phyloP scores from a whole-genome alignment of 1,140 invertebrate species.

The Arctopsyche grandis region DNA sequence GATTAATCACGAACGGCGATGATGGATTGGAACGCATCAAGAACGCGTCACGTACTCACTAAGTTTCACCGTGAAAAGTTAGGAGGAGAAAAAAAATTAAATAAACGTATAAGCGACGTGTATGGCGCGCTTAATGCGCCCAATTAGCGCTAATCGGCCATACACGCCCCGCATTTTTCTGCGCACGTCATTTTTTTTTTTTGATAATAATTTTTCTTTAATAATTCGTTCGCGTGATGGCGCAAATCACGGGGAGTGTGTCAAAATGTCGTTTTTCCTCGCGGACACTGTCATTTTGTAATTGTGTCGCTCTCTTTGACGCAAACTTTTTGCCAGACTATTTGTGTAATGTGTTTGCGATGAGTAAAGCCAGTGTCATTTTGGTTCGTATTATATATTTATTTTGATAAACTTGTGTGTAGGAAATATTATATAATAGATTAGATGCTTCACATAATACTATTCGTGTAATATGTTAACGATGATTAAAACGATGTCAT shows the following conservation, averaged over 20 bases:
- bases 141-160: slow-evolving; percentile 24
- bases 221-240: slow-evolving; percentile 21
- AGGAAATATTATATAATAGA: too few species aligned
- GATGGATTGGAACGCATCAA: neutral
- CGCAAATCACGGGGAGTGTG: slow-evolving; percentile 1
- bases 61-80: too few species aligned
- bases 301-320: too few species aligned
- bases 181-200: neutral
- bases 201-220: slow-evolving; percentile 5
- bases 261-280: neutral
- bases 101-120: neutral
- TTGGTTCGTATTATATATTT: too few species aligned
- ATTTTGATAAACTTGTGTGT: too few species aligned
- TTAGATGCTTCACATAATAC: too few species aligned
- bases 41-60: neutral
- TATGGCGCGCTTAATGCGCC: neutral
- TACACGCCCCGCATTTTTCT: slow-evolving; percentile 20
- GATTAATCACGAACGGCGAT: neutral
- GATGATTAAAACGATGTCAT: too few species aligned
- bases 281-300: slow-evolving; percentile 1
- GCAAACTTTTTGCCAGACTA: too few species aligned
- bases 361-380: too few species aligned
- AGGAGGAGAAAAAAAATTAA: too few species aligned
- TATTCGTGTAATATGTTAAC: too few species aligned
- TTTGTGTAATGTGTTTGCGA: too few species aligned